Base-by-base conservation (phyloP, 2,888 invertebrate species). In the Synanthedon myopaeformis region DNA sequence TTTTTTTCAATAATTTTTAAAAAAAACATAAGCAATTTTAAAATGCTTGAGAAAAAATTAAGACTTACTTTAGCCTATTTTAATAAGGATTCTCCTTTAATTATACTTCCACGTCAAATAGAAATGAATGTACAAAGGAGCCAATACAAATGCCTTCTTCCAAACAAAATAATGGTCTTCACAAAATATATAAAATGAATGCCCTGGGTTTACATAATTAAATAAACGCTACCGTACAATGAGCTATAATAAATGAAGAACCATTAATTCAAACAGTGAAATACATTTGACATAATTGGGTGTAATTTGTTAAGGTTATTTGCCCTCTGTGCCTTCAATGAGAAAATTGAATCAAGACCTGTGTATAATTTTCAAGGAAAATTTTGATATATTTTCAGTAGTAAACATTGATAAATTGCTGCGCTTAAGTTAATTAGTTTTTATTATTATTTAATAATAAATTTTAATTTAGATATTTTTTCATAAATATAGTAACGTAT, bases 191-290 rank as follows among this genome's bases (percentile, higher is more conserved):
- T 45, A 12, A 54, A 53, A 51, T 54, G 54, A 56, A 59, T 56
- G 57, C 55, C 52, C 55, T 56, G 56, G 55, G 48, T 56, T 45
- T 49, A 56, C 55, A 56, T 60, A 55, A 60, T 59, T 51, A 57
- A 58, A 59, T 59, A 57, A 61, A 57, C 61, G 54, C 54, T 49
- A 53, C 45, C 13, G 58, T 55, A 35, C 55, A 59, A 61, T 58
- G 55, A 52, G 42, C 51, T 55, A 53, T 52, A 58, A 59, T 56
- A 53, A 57, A 53, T 51, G 53, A 55, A 58, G 55, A 49, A 52
- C 54, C 52, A 53, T 49, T 51, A 14, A 35, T 49, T 17, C 23
- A 12, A 49, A 49, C 49, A 49, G 49, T 19, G 49, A 19, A 23
- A 49, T 19, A 19, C 49, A 19, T 49, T 17, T 49, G 49, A 49